Conservation (phyloP, 2,797 vertebrate genomes). For the Coilia nasus region DNA sequence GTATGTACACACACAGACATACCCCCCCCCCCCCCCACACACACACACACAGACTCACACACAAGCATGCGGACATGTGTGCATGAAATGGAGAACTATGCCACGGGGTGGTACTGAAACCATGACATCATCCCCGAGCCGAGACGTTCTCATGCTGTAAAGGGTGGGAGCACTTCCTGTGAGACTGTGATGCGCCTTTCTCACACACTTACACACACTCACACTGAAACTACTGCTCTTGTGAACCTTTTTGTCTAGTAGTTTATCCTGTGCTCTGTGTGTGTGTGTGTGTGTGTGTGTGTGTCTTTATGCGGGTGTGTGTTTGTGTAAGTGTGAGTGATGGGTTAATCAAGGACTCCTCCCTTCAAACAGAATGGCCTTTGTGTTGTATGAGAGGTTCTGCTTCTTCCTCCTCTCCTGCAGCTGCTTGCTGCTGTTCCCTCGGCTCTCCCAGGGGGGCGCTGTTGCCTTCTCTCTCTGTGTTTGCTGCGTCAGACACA, state of each 20-base stretch:
- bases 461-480: background rate
- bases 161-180: slow-evolving; percentile 59
- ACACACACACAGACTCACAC: background rate
- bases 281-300: slow-evolving; percentile 31
- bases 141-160: slow-evolving; percentile 59
- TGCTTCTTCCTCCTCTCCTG: slow-evolving; percentile 10
- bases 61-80: background rate
- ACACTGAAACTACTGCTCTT: background rate
- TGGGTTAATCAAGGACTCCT: background rate
- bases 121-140: slow-evolving; percentile 55
- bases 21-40: too few species aligned
- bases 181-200: background rate
- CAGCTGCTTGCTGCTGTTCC: background rate
- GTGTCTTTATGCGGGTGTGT: slow-evolving; percentile 9
- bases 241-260: background rate
- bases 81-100: background rate
- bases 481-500: background rate
- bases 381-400: slow-evolving; percentile 8
- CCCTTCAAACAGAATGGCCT: background rate
- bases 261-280: background rate
- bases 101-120: slow-evolving; percentile 51
- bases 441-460: background rate
- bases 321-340: background rate
- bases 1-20: too few species aligned
- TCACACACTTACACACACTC: slow-evolving; percentile 18